Evolutionary conservation across 2,888 invertebrate species (phyloP).

Genomic region (Ptycholaimellus sp.): DNA sequence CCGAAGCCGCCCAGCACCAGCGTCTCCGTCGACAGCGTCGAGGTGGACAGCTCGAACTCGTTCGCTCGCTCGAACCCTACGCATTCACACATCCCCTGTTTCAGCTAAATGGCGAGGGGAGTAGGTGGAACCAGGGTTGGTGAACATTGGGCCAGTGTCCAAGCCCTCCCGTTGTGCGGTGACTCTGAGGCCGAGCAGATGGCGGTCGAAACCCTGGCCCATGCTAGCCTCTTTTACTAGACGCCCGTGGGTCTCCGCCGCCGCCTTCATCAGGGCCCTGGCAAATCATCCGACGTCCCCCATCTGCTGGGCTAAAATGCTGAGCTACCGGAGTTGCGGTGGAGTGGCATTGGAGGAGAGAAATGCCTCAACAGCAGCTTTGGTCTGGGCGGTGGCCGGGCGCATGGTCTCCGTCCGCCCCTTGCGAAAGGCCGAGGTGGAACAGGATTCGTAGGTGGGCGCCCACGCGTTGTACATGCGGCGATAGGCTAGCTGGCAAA

Average conservation of each 20-base stretch:
- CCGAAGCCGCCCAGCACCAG: conserved; percentile 75
- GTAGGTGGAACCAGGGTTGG: neutral
- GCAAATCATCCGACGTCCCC: too few relatives aligned
- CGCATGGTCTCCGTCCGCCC: conserved; percentile 89
- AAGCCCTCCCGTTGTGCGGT: conserved; percentile 34
- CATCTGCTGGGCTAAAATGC: neutral
- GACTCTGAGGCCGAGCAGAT: conserved; percentile 60
- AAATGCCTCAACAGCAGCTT: conserved; percentile 31
- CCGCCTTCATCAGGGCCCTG: conserved; percentile 54
- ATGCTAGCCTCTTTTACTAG: conserved; percentile 78
- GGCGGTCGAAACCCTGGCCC: conserved; percentile 92
- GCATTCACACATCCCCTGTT: too few relatives aligned
- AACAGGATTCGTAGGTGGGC: conserved; percentile 86
- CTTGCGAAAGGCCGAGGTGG: conserved; percentile 81
- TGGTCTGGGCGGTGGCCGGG: conserved; percentile 63
- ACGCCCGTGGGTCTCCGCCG: conserved; percentile 52
- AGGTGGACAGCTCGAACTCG: conserved; percentile 72
- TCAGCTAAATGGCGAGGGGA: conserved; percentile 29
- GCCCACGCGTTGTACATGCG: conserved; percentile 41
- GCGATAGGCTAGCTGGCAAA: conserved; percentile 53
- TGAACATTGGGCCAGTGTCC: too few relatives aligned
- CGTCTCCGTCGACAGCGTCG: conserved; percentile 63
- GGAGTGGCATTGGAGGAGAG: conserved; percentile 6
- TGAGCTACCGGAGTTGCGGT: neutral
- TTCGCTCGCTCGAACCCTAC: conserved; percentile 53